phyloP scores from a whole-genome alignment of 1,140 invertebrate genomes.

The Dreissena polymorpha region DNA sequence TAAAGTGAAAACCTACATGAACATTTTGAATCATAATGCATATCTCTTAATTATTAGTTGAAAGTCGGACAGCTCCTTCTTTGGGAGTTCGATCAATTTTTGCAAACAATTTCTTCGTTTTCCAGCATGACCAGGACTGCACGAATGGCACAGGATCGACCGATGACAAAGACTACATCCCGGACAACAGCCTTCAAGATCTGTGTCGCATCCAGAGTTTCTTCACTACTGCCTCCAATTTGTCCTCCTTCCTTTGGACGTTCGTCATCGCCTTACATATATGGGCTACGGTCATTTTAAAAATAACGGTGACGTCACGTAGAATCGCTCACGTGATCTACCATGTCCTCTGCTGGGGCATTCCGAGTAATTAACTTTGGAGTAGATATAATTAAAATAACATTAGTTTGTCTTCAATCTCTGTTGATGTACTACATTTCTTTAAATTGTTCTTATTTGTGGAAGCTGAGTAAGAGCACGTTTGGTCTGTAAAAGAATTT shows the following conservation, averaged over 20 bases:
- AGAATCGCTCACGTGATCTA: slow-evolving; percentile 16
- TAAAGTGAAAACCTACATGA: too few species aligned
- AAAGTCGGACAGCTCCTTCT: too few species aligned
- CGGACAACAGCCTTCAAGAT: neutral
- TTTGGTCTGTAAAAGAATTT: too few species aligned
- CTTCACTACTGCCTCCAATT: neutral
- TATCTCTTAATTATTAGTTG: too few species aligned
- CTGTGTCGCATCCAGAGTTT: too few species aligned
- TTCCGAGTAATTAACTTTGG: slow-evolving; percentile 31
- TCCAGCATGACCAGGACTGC: neutral
- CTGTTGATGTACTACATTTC: neutral
- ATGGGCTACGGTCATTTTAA: slow-evolving; percentile 26
- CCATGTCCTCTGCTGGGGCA: slow-evolving; percentile 27
- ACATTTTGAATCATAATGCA: too few species aligned
- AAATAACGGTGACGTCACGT: neutral
- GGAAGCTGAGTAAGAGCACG: too few species aligned
- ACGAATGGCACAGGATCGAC: too few species aligned
- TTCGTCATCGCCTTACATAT: slow-evolving; percentile 34
- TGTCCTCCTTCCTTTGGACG: slow-evolving; percentile 44
- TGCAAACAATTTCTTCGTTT: too few species aligned
- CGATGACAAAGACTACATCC: neutral
- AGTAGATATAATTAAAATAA: neutral
- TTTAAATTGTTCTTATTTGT: too few species aligned
- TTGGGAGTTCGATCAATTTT: too few species aligned
- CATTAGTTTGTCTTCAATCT: neutral